Evolutionary conservation across 1,140 invertebrate species (phyloP).

Genomic region (Pachyrhynchus sulphureomaculatus): DNA sequence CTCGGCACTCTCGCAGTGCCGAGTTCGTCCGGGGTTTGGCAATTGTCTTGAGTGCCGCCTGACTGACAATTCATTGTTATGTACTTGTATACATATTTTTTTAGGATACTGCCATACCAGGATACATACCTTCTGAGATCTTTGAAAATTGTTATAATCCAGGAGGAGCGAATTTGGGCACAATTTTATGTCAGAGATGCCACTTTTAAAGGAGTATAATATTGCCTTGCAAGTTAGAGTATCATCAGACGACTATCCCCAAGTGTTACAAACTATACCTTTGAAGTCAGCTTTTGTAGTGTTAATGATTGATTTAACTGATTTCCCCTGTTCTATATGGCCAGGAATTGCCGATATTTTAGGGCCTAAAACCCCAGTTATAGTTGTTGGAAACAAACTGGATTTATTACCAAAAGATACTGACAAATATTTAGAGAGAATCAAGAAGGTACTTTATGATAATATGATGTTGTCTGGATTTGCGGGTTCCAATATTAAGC

Average conservation of each 20-base stretch:
- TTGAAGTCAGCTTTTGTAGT: slow-evolving; percentile 70
- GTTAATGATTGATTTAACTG: slow-evolving; percentile 85
- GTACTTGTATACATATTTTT: too few relatives aligned
- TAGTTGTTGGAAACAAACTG: slow-evolving; percentile 92
- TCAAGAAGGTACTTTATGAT: slow-evolving; percentile 62
- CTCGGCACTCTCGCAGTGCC: too few relatives aligned
- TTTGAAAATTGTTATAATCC: slow-evolving; percentile 59
- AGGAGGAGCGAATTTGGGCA: slow-evolving; percentile 50
- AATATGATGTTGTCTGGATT: slow-evolving; percentile 64
- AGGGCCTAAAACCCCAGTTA: slow-evolving; percentile 67
- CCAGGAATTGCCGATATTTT: slow-evolving; percentile 74
- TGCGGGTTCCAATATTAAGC: slow-evolving; percentile 69
- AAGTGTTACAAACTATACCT: slow-evolving; percentile 70
- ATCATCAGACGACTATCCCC: slow-evolving; percentile 75
- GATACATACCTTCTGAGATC: slow-evolving; percentile 79
- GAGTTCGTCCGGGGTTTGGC: too few relatives aligned
- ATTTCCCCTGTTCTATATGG: slow-evolving; percentile 93
- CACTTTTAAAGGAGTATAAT: slow-evolving; percentile 83
- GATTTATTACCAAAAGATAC: slow-evolving; percentile 87
- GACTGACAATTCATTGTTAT: too few relatives aligned
- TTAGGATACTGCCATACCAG: slow-evolving; percentile 63
- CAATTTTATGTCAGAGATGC: slow-evolving; percentile 85
- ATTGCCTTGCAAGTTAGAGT: slow-evolving; percentile 84
- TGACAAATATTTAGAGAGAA: slow-evolving; percentile 67
- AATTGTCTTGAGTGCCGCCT: too few relatives aligned